Base-by-base conservation (phyloP, 2,797 vertebrate species). In the Pelochelys cantorii region DNA sequence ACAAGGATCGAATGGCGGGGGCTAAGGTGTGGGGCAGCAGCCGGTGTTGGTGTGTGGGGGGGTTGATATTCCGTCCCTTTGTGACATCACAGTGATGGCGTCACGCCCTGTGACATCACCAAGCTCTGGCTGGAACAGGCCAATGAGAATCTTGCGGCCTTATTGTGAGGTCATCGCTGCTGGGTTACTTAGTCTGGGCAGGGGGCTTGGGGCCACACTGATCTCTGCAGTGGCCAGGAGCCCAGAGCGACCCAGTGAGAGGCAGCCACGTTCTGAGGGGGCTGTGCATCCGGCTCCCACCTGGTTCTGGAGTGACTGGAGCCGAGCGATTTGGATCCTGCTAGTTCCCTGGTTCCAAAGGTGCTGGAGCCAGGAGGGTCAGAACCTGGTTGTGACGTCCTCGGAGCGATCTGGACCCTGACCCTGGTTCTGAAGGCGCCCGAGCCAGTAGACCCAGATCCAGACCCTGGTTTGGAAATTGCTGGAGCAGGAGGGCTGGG, bases 91-190 rank as follows among this genome's bases (percentile, higher is more conserved):
- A 15, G 7, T 68, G 42, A 5, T 55, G 25, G 5, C 62, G 8
- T 34, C 88, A 82, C 37, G 27, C 56, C 74, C 57, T 85, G 54
- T 81, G 86, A 88, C 57, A 57, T 85, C 71, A 68, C 4, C 29
- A 53, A 31, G 29, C n/a, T 52, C 59, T 82, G 23, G 60, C 27
- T 48, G 25, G 57, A 77, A 31, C 81, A 57, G 65, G 29, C 83
- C 83, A 85, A 85, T 92, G 79, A 92, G 71, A 68, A n/a, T 92
- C 85, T 82, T 54, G 25, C 79, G 1, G 71, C 77, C 52, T 65
- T 37, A 88, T 88, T 92, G 79, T 92, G 90, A 92, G 84, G 86
- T 85, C 37, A 48, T 25, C 37, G 68, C 31, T 78, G 83, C 78
- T 77, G 75, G 75, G 71, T 6, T 42, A 12, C 34, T 37, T 20